Conservation (phyloP, 2,888 invertebrate species). For the Andrena flavipes region DNA sequence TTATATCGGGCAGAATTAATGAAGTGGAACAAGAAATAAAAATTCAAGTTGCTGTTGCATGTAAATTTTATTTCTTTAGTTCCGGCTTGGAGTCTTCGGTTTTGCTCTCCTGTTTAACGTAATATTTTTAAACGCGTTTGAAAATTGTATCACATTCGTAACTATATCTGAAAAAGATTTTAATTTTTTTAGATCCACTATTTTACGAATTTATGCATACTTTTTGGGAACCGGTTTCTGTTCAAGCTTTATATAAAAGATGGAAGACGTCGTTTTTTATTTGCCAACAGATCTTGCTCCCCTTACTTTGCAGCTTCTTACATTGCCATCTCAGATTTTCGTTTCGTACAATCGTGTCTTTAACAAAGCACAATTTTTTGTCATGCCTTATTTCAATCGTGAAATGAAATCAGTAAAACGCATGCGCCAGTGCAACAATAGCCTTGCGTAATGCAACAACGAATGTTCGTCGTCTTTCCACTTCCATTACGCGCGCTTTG, state of each 20-base stretch:
- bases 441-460: conserved; percentile 3
- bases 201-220: not conserved
- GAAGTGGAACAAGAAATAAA: too few species aligned
- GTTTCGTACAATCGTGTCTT: not conserved
- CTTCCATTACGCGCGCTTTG: conserved; percentile 22
- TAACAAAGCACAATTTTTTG: not conserved
- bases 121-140: too few species aligned
- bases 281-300: too few species aligned
- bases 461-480: conserved; percentile 19
- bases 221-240: too few species aligned
- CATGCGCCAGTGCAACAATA: conserved; percentile 41
- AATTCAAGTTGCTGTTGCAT: too few species aligned
- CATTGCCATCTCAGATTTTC: not conserved
- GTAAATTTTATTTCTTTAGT: not conserved
- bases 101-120: not conserved
- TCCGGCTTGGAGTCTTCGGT: not conserved
- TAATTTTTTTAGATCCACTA: not conserved
- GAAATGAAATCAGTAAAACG: not conserved
- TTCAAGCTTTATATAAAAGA: too few species aligned
- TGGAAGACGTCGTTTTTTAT: too few species aligned
- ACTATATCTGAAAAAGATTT: not conserved
- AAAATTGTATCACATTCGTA: not conserved
- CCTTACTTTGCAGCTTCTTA: not conserved
- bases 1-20: too few species aligned
- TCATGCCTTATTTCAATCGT: too few species aligned